These are phyloP conservation scores for Tautogolabrus adspersus DNA, from an alignment of 2,113 vertebrate species.

Conservation along the genomic window DNA sequence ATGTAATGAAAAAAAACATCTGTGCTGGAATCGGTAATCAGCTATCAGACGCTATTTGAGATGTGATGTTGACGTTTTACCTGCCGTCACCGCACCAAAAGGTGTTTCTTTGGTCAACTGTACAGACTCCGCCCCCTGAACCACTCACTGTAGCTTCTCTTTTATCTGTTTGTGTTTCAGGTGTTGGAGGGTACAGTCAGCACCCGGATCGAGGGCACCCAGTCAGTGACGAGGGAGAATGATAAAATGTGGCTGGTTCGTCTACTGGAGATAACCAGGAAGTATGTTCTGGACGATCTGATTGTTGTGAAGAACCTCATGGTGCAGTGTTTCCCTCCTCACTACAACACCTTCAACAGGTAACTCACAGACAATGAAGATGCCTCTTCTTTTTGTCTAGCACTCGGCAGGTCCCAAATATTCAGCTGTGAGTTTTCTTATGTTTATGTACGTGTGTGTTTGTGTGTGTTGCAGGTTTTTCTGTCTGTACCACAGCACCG, in stretches of 20 bases:
- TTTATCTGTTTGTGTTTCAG: conserved; percentile 56
- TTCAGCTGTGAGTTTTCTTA: background rate
- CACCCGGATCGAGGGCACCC: conserved; percentile 93
- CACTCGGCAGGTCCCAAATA: background rate
- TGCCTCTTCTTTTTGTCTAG: background rate
- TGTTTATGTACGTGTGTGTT: too few relatives aligned
- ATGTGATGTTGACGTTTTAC: too few relatives aligned
- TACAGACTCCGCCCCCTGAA: too few relatives aligned
- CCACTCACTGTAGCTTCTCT: background rate
- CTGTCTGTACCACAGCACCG: conserved; percentile 90
- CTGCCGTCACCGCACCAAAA: too few relatives aligned
- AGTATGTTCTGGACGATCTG: conserved; percentile 94
- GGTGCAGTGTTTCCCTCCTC: conserved; percentile 94
- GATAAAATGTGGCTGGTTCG: conserved; percentile 99
- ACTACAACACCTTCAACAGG: conserved; percentile 92
- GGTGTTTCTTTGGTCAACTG: too few relatives aligned
- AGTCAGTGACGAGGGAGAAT: conserved; percentile 91
- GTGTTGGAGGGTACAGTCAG: conserved; percentile 92
- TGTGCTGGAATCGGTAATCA: too few relatives aligned
- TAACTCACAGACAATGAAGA: background rate
- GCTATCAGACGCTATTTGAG: too few relatives aligned
- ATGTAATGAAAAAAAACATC: too few relatives aligned
- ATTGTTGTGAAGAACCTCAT: conserved; percentile 91
- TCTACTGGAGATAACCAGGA: conserved; percentile 94
- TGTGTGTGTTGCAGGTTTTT: conserved; percentile 80